Base-by-base conservation (phyloP, 2,113 vertebrate species). In the Neogale vison region DNA sequence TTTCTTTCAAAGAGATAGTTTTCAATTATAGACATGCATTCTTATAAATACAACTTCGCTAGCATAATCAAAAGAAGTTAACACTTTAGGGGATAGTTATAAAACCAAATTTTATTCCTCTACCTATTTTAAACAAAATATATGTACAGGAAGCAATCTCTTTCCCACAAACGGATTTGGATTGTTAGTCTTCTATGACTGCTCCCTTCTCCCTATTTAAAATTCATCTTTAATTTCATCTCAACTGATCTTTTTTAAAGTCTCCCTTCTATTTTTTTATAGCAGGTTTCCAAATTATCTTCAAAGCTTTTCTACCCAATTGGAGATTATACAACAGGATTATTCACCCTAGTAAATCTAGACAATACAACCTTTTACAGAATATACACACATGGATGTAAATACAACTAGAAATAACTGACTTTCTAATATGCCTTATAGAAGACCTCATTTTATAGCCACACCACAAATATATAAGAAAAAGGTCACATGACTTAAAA, bases 1-100 rank as follows among this genome's bases (percentile, higher is more conserved):
- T 93, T 94, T 74, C 39, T 87, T 94, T 93, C 91, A 95, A 92
- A 21, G 23, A 34, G 11, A 77, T n/a, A 97, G 26, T 84, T 92
- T 24, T 91, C 82, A 93, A 89, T 71, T 92, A 59, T 13, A 97
- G 55, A 74, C 17, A 94, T 17, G 6, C 59, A 65, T 83, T 93
- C 59, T 39, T 93, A 95, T 83, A 89, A 93, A 57, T 23, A 11
- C 71, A 47, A 71, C 7, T 67, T 81, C 34, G 14, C 3, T 90
- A 71, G 4, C 61, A 3, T 89, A 84, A 74, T 82, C 63, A 95
- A 93, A 82, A 89, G 6, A 55, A 34, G n/a, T 63, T 84, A 95
- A 95, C 6, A 67, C 11, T 34, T 92, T 39, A 39, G 23, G 10
- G 15, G 26, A 29, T 79, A 21, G 9, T 55, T 92, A 87, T 93